Conservation (phyloP, 92 coral and sea anemone species). For the Anthopleura xanthogrammica region DNA sequence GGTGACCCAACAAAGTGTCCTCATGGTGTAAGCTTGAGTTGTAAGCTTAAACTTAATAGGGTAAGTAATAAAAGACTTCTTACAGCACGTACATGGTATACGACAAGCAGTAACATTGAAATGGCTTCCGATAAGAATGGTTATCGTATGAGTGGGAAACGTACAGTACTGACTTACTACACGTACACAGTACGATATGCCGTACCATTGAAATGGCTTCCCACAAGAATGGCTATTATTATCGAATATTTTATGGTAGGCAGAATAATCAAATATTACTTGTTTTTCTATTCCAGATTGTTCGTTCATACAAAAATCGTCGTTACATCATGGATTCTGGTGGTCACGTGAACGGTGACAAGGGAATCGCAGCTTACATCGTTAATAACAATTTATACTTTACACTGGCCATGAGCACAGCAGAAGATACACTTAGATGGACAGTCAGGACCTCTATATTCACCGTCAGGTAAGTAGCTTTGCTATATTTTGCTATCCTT, state of each 20-base stretch:
- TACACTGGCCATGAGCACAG: slow-evolving; percentile 87
- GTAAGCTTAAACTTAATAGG: slow-evolving; percentile 91
- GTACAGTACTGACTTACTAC: too few relatives aligned
- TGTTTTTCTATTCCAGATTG: slow-evolving; percentile 49
- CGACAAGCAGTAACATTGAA: too few relatives aligned
- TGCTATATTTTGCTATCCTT: not conserved
- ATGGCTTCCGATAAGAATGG: too few relatives aligned
- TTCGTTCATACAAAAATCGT: slow-evolving; percentile 83
- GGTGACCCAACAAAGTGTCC: slow-evolving; percentile 88
- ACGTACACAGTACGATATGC: too few relatives aligned
- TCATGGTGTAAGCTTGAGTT: slow-evolving; percentile 87
- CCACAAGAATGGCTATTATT: too few relatives aligned
- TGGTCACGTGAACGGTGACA: slow-evolving; percentile 74
- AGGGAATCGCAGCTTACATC: slow-evolving; percentile 90
- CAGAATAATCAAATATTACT: not conserved
- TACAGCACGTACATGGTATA: too few relatives aligned
- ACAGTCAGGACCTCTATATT: slow-evolving; percentile 96
- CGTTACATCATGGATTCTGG: slow-evolving; percentile 92
- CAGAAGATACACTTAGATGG: slow-evolving; percentile 95
- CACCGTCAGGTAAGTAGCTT: slow-evolving; percentile 73
- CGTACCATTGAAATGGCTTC: too few relatives aligned
- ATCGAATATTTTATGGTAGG: not conserved
- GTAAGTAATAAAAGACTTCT: slow-evolving; percentile 28
- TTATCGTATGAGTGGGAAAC: too few relatives aligned
- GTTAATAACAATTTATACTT: slow-evolving; percentile 90